Percentiles rank a stretch among this genome's conserved stretches.
These are phyloP conservation scores for Taxidea taxus DNA, from an alignment of 2,113 vertebrate species.

Conservation along the genomic window DNA sequence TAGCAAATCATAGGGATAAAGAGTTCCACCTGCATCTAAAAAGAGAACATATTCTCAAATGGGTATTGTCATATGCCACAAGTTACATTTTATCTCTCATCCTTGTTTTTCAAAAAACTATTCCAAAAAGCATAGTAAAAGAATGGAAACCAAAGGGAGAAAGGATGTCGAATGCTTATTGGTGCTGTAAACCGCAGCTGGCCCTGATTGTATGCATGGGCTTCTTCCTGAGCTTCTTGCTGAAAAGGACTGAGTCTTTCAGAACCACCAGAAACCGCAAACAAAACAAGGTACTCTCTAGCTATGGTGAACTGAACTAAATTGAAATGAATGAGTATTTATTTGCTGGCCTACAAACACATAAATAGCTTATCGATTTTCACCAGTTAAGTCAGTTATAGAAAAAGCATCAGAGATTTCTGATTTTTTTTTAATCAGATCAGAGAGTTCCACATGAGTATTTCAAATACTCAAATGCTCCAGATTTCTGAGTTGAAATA, in stretches of 20 bases:
- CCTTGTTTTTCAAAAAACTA: neutral
- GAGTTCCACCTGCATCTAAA: neutral
- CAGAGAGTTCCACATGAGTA: neutral
- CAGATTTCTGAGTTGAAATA: constrained; percentile 31
- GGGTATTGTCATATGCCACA: neutral
- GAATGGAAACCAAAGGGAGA: neutral
- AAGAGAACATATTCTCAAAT: neutral
- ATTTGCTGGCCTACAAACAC: neutral
- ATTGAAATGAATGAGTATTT: neutral
- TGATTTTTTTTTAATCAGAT: neutral
- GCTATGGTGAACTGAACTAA: neutral
- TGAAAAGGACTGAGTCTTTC: neutral
- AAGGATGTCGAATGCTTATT: neutral
- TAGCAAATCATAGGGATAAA: neutral
- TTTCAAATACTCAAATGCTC: neutral
- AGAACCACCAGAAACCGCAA: neutral
- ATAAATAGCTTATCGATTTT: constrained; percentile 4
- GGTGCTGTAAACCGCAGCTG: neutral
- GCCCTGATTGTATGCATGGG: fast-evolving
- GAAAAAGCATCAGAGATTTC: neutral
- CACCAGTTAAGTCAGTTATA: neutral
- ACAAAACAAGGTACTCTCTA: neutral
- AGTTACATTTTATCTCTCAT: neutral
- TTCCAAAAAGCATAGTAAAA: neutral
- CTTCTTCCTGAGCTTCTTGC: neutral